phyloP scores from a whole-genome alignment of 2,888 invertebrate genomes.

The Amblyjoppa proteus region DNA sequence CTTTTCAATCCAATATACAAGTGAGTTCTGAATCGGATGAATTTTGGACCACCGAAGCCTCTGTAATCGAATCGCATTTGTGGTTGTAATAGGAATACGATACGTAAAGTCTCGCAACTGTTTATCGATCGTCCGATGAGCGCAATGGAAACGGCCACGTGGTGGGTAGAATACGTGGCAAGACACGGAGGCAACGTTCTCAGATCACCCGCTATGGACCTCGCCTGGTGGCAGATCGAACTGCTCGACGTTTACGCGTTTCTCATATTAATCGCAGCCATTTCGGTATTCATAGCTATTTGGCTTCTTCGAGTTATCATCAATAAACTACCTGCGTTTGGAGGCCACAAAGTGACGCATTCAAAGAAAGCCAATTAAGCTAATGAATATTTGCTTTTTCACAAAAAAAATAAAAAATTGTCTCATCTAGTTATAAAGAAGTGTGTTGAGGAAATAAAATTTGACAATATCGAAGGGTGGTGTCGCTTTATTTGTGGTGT shows the following conservation, averaged over 20 bases:
- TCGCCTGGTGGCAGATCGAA: slow-evolving; percentile 76
- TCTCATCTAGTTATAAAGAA: background rate
- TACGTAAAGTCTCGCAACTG: slow-evolving; percentile 52
- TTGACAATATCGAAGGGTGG: background rate
- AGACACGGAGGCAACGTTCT: slow-evolving; percentile 75
- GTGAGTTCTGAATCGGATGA: slow-evolving; percentile 68
- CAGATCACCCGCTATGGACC: slow-evolving; percentile 72
- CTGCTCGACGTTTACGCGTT: slow-evolving; percentile 75
- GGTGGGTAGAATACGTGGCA: slow-evolving; percentile 79
- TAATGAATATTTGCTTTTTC: background rate
- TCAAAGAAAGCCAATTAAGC: slow-evolving; percentile 60
- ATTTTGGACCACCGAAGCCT: background rate
- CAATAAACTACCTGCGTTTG: background rate
- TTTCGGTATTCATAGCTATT: slow-evolving; percentile 21
- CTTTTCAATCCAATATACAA: slow-evolving; percentile 76
- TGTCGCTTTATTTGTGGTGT: too few relatives aligned
- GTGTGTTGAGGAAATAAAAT: background rate
- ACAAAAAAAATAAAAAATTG: slow-evolving; percentile 3
- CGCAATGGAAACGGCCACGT: slow-evolving; percentile 74
- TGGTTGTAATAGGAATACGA: slow-evolving; percentile 53
- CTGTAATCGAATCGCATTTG: background rate
- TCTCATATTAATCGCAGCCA: slow-evolving; percentile 28
- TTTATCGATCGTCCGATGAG: slow-evolving; percentile 78
- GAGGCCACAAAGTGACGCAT: background rate
- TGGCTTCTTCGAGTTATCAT: background rate